Conservation (phyloP, 2,113 vertebrate genomes). For the Pelmatolapia mariae region DNA sequence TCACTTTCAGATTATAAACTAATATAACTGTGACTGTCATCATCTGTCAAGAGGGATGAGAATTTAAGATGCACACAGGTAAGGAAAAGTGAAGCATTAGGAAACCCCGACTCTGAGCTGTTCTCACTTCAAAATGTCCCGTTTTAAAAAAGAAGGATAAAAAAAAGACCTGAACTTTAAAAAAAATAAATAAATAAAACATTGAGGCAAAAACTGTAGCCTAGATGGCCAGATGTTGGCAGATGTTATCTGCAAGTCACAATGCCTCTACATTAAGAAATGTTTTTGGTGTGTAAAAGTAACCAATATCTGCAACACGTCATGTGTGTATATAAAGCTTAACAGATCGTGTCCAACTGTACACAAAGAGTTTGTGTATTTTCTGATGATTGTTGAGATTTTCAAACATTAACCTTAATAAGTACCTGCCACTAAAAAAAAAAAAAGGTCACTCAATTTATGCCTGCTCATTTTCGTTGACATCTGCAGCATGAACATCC, state of each 20-base stretch:
- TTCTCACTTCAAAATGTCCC: background rate
- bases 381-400: too few species aligned
- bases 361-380: too few species aligned
- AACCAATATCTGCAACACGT: background rate
- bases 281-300: background rate
- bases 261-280: background rate
- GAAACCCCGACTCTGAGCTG: background rate
- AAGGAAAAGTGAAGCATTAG: background rate
- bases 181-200: background rate
- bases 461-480: accelerated
- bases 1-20: background rate
- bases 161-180: background rate
- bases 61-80: background rate
- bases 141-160: background rate
- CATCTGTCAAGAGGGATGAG: background rate
- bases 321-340: too few species aligned
- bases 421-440: background rate
- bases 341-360: too few species aligned
- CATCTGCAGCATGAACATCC: background rate
- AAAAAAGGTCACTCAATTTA: background rate
- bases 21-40: background rate
- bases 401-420: background rate
- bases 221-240: background rate
- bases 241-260: background rate
- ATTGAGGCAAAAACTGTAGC: background rate